Evolutionary conservation across 2,797 vertebrate genomes (phyloP).

Genomic region (Thaleichthys pacificus): DNA sequence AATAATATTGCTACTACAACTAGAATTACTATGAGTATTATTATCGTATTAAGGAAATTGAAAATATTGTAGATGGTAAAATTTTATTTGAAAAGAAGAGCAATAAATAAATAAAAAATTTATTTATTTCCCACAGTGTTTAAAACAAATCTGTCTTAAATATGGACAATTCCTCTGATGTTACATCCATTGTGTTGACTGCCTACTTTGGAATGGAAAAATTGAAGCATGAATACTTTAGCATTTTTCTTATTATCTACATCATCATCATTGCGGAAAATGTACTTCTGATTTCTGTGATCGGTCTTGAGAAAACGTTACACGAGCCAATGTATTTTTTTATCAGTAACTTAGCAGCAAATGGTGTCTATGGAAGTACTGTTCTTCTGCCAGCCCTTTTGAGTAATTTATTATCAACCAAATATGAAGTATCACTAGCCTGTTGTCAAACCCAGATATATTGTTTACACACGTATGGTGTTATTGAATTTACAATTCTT

Average conservation of each 20-base stretch:
- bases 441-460: constrained; percentile 53
- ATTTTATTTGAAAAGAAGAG: neutral
- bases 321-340: constrained; percentile 61
- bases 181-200: constrained; percentile 41
- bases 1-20: no score
- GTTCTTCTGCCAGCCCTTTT: constrained; percentile 49
- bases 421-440: constrained; percentile 37
- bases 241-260: constrained; percentile 52
- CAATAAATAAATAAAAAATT: neutral
- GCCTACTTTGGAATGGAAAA: constrained; percentile 46
- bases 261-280: constrained; percentile 46
- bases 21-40: no score
- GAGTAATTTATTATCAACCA: constrained; percentile 35
- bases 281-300: constrained; percentile 33
- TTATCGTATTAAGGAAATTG: no score
- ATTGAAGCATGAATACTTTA: constrained; percentile 47
- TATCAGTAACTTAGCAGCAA: constrained; percentile 55
- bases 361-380: constrained; percentile 51
- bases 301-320: constrained; percentile 49
- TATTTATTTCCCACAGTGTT: neutral
- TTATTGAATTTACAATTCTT: constrained; percentile 58
- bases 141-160: neutral
- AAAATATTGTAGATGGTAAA: neutral
- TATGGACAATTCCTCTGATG: constrained; percentile 50
- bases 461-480: constrained; percentile 52